Evolutionary conservation across 2,888 invertebrate genomes (phyloP).

Genomic region (Tortrix viridana): DNA sequence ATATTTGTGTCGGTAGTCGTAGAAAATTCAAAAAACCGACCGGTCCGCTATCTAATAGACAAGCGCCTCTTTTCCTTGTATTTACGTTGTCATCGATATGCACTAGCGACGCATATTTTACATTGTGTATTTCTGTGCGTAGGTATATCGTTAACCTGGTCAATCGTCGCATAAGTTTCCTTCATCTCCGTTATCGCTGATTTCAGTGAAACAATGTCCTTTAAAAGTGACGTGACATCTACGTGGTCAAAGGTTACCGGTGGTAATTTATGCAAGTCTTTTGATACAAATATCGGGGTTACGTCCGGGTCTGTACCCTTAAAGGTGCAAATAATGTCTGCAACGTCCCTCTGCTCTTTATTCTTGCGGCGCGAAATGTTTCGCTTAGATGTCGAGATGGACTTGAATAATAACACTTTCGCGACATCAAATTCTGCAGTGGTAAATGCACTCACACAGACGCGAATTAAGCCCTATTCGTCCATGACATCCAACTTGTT

Average conservation of each 20-base stretch:
- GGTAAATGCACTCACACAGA: neutral
- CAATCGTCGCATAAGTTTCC: conserved; percentile 5
- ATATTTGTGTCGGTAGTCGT: no score
- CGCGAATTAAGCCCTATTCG: conserved; percentile 1
- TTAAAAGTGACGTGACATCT: conserved; percentile 8
- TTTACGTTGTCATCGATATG: no score
- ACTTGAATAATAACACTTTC: conserved; percentile 15
- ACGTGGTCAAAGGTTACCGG: conserved; percentile 4
- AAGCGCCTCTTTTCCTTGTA: no score
- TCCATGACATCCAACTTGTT: conserved; percentile 3
- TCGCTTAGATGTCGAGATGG: conserved; percentile 3
- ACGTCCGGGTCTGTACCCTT: no score
- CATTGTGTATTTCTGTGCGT: no score
- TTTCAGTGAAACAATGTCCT: conserved; percentile 10
- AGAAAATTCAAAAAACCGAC: no score
- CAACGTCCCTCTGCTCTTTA: conserved; percentile 15
- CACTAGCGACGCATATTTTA: no score
- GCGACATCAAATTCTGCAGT: no score
- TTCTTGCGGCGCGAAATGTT: conserved; percentile 14
- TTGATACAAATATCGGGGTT: no score
- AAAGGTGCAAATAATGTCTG: conserved; percentile 14
- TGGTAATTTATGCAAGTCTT: no score
- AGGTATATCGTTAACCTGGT: neutral
- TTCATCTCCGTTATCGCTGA: neutral
- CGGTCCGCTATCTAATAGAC: no score